These are phyloP conservation scores for Tinea trinotella DNA, from an alignment of 2,888 invertebrate species.

Conservation along the genomic window DNA sequence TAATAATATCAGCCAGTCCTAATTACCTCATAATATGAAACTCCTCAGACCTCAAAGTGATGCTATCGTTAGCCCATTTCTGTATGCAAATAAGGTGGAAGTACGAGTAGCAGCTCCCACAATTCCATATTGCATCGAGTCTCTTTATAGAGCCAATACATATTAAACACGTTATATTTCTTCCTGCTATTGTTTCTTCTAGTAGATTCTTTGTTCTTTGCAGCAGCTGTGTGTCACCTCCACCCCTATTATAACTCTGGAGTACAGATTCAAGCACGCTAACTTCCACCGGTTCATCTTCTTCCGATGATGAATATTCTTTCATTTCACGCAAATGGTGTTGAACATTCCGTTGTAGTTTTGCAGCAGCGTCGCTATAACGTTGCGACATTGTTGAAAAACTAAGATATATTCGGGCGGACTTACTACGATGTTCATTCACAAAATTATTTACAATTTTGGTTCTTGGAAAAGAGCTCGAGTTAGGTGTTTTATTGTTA, in stretches of 20 bases:
- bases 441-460: no score
- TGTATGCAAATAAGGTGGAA: slow-evolving; percentile 92
- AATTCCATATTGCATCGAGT: slow-evolving; percentile 90
- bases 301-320: slow-evolving; percentile 60
- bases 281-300: slow-evolving; percentile 54
- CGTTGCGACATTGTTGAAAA: slow-evolving; percentile 48
- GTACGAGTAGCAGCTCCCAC: slow-evolving; percentile 84
- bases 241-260: slow-evolving; percentile 51
- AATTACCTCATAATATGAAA: slow-evolving; percentile 32
- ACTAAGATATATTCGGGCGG: no score
- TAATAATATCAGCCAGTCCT: no score
- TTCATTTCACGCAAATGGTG: slow-evolving; percentile 59
- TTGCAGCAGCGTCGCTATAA: slow-evolving; percentile 59
- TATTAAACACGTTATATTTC: slow-evolving; percentile 88
- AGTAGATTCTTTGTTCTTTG: slow-evolving; percentile 79
- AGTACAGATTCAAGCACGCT: slow-evolving; percentile 53
- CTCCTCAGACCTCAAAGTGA: slow-evolving; percentile 74
- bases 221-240: slow-evolving; percentile 52
- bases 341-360: slow-evolving; percentile 57
- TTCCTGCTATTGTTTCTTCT: slow-evolving; percentile 84
- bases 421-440: no score
- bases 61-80: slow-evolving; percentile 92
- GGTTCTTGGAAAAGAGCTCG: no score
- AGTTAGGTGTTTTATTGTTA: no score
- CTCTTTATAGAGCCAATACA: slow-evolving; percentile 91